Percentiles rank a stretch among this genome's conserved stretches.
Evolutionary conservation across 2,888 invertebrate genomes (phyloP).

Genomic region (Yponomeuta malinellus): DNA sequence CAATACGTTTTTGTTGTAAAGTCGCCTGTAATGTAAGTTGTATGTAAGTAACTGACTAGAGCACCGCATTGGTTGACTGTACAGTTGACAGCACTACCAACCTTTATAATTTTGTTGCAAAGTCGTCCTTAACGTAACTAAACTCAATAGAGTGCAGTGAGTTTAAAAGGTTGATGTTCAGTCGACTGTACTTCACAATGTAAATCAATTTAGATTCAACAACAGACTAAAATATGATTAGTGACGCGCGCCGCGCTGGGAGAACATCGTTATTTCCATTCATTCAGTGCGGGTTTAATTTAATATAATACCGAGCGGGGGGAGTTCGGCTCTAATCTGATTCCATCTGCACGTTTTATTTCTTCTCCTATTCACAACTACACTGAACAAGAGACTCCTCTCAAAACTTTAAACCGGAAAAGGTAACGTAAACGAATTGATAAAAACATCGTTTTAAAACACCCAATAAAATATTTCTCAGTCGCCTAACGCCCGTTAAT

Average conservation of each 20-base stretch:
- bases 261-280: not conserved
- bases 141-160: too few relatives aligned
- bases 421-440: not conserved
- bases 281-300: not conserved
- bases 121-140: too few relatives aligned
- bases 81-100: too few relatives aligned
- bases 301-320: not conserved
- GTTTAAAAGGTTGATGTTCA: too few relatives aligned
- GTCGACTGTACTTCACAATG: too few relatives aligned
- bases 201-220: not conserved
- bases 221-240: conserved; percentile 6
- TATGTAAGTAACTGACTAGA: too few relatives aligned
- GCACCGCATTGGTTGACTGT: too few relatives aligned
- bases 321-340: not conserved
- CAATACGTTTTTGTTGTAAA: too few relatives aligned
- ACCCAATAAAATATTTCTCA: not conserved
- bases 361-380: not conserved
- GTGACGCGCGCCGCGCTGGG: not conserved
- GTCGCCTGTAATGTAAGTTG: too few relatives aligned
- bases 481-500: not conserved
- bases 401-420: too few relatives aligned
- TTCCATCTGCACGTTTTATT: not conserved
- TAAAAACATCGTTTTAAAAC: not conserved
- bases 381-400: too few relatives aligned
- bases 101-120: too few relatives aligned